Evolutionary conservation across 2,888 invertebrate genomes (phyloP).

Genomic region (Prenolepis imparis): DNA sequence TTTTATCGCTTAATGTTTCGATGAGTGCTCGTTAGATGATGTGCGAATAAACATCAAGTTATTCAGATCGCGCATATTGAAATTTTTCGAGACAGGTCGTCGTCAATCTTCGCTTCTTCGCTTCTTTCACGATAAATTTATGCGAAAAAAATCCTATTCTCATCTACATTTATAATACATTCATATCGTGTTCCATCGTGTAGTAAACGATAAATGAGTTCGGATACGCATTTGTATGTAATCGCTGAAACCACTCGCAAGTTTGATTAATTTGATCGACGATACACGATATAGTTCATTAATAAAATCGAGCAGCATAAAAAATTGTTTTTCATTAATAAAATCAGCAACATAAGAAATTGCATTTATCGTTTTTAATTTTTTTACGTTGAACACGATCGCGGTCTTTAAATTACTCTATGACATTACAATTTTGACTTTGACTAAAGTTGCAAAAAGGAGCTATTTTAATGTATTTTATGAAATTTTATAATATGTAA

Average conservation of each 20-base stretch:
- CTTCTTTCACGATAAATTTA: not conserved
- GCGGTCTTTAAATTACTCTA: not conserved
- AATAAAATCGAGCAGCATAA: not conserved
- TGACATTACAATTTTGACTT: not conserved
- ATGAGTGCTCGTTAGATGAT: not conserved
- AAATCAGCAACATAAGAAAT: not conserved
- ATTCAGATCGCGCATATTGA: not conserved
- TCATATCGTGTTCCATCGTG: not conserved
- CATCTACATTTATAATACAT: conserved; percentile 1
- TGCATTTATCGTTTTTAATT: not conserved
- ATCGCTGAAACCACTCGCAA: not conserved
- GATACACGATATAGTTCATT: not conserved
- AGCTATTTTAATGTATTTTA: not conserved
- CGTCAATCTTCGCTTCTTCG: not conserved
- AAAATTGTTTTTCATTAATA: not conserved
- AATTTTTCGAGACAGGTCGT: not conserved
- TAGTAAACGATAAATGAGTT: not conserved
- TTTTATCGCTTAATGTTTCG: not conserved
- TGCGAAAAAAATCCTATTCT: not conserved
- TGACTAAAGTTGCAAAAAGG: not conserved
- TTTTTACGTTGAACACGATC: not conserved
- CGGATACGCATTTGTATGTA: not conserved
- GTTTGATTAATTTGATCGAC: not conserved
- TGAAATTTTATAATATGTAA: not conserved
- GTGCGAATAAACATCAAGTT: not conserved